Evolutionary conservation across 2,888 invertebrate genomes (phyloP), one percentile per base, ranked within the genome.

Genomic region (Clusia tigrina): DNA sequence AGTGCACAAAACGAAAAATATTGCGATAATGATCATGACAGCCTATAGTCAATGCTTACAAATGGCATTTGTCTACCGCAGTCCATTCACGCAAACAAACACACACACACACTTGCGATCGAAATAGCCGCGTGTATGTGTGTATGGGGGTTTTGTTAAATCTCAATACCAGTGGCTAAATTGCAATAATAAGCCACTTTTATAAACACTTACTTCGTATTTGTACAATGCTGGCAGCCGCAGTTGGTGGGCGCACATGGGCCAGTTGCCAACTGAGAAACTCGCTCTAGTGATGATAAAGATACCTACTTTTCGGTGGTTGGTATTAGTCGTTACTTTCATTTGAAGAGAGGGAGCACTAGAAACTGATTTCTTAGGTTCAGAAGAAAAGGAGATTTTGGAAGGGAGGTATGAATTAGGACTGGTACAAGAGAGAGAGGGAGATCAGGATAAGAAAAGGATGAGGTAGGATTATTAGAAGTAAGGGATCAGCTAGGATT

Each of bases 101-200:
- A 60, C 62, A 63, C 64, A n/a, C n/a, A 55, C 67, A 63, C 66
- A 58, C 54, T 52, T 54, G 55, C 58, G 37, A 32, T 63, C 38
- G 37, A 3, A 17, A 2, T 54, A 20, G 38, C 46, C 52, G 51
- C 42, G 18, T n/a, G n/a, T n/a, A n/a, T n/a, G n/a, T 9, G 48
- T 26, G 26, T 15, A n/a, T 59, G 63, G 67, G 69, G 68, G 66
- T n/a, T 53, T 23, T 37, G 6, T 71, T 78, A 76, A 80, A 80
- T 80, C n/a, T n/a, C 79, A 80, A 80, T 80, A 80, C 79, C 79
- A 80, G 79, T 80, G 81, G 79, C 79, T 80, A 81, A 80, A 80
- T 81, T 78, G 80, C 79, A 74, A 78, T 81, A 80, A 80, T 80
- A 80, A 80, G 81, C 78, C 75, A 78, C 76, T 76, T 77, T 78